phyloP scores from a whole-genome alignment of 2,888 invertebrate genomes.

The Aphodius sticticus region DNA sequence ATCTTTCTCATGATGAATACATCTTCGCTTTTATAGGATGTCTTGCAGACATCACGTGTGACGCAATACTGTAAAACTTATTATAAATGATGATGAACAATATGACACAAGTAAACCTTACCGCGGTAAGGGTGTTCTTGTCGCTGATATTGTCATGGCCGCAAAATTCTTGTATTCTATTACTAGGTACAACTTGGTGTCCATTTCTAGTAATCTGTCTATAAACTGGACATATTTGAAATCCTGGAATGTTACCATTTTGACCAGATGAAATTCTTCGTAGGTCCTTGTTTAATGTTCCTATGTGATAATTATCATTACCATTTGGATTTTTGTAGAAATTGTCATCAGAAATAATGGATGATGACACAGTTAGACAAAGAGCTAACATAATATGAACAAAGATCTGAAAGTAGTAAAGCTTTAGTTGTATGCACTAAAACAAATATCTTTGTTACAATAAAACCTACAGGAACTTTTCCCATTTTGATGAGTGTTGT shows the following conservation, averaged over 20 bases:
- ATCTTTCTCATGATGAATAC: neutral
- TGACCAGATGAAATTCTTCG: neutral
- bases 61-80: neutral
- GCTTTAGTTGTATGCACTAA: neutral
- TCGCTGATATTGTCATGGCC: neutral
- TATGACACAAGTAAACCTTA: neutral
- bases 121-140: neutral
- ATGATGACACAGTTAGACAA: neutral
- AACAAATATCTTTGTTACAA: neutral
- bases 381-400: neutral
- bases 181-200: neutral
- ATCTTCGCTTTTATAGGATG: neutral
- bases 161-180: neutral
- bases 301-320: neutral
- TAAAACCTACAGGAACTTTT: neutral
- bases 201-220: neutral
- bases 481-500: neutral
- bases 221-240: conserved; percentile 4
- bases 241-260: neutral
- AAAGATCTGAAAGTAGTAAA: neutral
- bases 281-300: neutral
- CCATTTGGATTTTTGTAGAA: neutral
- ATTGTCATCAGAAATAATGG: neutral
- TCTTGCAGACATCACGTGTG: neutral
- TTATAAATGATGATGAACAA: neutral